Conservation (phyloP, 2,888 invertebrate species). For the Sericinus montela region DNA sequence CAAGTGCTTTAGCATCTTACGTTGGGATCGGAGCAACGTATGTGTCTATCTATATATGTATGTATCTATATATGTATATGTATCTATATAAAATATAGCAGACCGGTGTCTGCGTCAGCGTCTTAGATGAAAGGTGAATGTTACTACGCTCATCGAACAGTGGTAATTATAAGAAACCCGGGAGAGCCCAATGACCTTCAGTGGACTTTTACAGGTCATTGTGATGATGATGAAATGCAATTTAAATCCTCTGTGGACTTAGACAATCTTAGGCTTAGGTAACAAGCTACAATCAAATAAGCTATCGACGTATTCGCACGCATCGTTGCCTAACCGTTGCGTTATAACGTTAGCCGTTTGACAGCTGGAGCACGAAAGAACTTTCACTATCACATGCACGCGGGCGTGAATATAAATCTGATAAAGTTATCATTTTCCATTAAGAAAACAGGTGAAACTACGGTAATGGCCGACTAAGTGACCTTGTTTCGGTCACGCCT, state of each 20-base stretch:
- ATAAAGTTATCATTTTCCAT: conserved; percentile 26
- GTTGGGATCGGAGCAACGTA: too few relatives aligned
- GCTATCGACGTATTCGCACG: conserved; percentile 44
- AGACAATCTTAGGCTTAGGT: conserved; percentile 20
- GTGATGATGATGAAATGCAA: too few relatives aligned
- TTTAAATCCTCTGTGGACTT: background rate
- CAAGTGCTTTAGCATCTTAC: too few relatives aligned
- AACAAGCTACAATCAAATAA: conserved; percentile 32
- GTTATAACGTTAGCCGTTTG: conserved; percentile 19
- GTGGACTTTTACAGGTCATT: too few relatives aligned
- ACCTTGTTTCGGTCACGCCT: conserved; percentile 52
- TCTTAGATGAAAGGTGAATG: too few relatives aligned
- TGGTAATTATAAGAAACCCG: too few relatives aligned
- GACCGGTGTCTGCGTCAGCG: too few relatives aligned
- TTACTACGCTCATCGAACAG: too few relatives aligned
- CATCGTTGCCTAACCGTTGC: conserved; percentile 27
- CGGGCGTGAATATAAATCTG: conserved; percentile 35
- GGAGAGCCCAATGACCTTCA: too few relatives aligned
- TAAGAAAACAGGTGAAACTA: conserved; percentile 38
- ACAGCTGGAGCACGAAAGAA: conserved; percentile 28
- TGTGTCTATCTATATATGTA: too few relatives aligned
- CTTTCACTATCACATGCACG: conserved; percentile 50
- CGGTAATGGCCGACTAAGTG: conserved; percentile 34
- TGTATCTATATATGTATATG: too few relatives aligned
- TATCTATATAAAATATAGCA: too few relatives aligned